Evolutionary conservation across 2,113 vertebrate species (phyloP), one percentile per base, ranked within the genome.

Genomic region (Lutjanus erythropterus): DNA sequence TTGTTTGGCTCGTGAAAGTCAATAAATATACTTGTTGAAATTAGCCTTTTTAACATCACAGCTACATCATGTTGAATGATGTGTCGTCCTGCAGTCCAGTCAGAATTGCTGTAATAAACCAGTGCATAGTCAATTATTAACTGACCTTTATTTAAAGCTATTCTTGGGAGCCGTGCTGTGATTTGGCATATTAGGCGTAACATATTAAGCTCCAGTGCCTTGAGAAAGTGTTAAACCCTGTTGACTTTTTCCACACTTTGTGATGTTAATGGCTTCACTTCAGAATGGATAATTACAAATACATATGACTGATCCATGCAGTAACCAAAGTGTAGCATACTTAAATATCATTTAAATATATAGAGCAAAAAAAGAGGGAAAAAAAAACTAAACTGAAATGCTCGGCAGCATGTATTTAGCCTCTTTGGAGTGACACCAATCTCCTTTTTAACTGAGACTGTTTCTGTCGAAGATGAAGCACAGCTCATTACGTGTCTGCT

Each of bases 101-200:
- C 64, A 73, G 37, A 81, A 67, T 52, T 55, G 42, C 52, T 39
- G 10, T 64, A 79, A 41, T 67, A 71, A 75, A 81, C 33, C 52
- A 66, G 27, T 4, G 31, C 47, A 31, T 29, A 35, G 71, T 64
- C 56, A 84, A 5, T 84, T 75, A 84, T 88, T 87, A 78, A 82
- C 80, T 82, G 71, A 80, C 80, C 71, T 87, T 86, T 85, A 72
- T 80, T 77, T 23, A 21, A 71, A 65, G 70, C 72, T 68, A 19
- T 60, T 85, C 39, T 41, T 16, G 29, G 47, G 10, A 25, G 52
- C 60, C 16, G 29, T 2, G 2, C 44, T 76, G 31, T 37, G 53
- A 78, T 73, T 68, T 59, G 10, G 59, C 18, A 46, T 25, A 0
- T 44, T 47, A 16, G 27, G 31, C 19, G 5, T 21, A 18, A 66